Evolutionary conservation across 2,797 vertebrate genomes (phyloP).

Genomic region (Smutsia temminckii): DNA sequence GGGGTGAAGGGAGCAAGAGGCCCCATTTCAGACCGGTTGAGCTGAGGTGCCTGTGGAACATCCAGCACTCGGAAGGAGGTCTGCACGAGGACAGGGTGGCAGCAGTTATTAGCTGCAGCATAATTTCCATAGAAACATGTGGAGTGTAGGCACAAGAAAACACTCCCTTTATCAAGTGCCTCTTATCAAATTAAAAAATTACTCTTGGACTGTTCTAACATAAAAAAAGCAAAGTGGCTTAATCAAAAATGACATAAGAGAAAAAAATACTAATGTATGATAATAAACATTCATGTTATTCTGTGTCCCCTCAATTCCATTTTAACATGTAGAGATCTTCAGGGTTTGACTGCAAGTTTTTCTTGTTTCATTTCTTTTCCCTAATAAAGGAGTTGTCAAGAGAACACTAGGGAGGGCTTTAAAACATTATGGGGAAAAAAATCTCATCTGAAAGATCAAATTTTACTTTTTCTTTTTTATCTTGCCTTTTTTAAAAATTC

Average conservation of each 20-base stretch:
- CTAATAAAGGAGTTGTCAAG: slow-evolving; percentile 10
- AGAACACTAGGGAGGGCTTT: neutral
- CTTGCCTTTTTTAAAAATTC: neutral
- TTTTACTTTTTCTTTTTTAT: slow-evolving; percentile 6
- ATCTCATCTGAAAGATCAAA: neutral
- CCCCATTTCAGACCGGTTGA: neutral
- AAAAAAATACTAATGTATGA: neutral
- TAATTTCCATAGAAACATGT: slow-evolving; percentile 52
- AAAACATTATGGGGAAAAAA: neutral
- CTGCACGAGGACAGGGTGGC: neutral
- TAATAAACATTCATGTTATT: too few species aligned
- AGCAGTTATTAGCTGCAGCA: neutral
- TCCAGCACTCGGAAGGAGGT: neutral
- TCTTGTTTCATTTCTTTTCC: neutral
- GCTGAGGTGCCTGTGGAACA: neutral
- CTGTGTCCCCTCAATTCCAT: neutral
- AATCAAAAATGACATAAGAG: neutral
- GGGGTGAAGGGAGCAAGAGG: neutral
- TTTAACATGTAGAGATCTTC: neutral
- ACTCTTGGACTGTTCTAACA: slow-evolving; percentile 11
- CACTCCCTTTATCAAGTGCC: neutral
- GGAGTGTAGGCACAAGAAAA: slow-evolving; percentile 10
- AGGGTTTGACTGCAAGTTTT: neutral
- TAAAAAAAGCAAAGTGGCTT: neutral
- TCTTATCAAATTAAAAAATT: slow-evolving; percentile 48